Percentiles rank a stretch among this genome's conserved stretches.
These are phyloP conservation scores for Echiichthys vipera DNA, from an alignment of 2,797 vertebrate genomes.

Conservation along the genomic window DNA sequence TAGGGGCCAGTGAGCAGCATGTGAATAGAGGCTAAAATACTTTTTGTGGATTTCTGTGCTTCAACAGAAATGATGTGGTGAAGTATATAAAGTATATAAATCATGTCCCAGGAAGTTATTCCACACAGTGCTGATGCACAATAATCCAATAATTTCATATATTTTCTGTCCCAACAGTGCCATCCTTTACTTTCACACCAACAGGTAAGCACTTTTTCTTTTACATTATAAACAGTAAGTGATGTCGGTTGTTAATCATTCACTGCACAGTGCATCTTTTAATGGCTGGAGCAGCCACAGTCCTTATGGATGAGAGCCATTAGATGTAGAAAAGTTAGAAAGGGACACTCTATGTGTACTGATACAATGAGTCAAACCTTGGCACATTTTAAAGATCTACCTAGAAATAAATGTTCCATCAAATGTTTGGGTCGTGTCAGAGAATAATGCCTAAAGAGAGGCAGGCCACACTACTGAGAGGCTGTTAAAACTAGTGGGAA, in stretches of 20 bases:
- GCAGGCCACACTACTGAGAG: constrained; percentile 36
- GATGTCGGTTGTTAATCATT: background rate
- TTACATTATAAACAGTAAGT: background rate
- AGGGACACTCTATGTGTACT: background rate
- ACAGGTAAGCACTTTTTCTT: constrained; percentile 89
- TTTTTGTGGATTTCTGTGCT: constrained; percentile 18
- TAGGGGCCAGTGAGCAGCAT: constrained; percentile 28
- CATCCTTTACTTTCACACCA: constrained; percentile 99
- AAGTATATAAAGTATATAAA: constrained; percentile 1
- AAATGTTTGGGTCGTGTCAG: constrained; percentile 43
- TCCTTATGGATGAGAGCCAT: constrained; percentile 6
- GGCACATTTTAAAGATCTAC: constrained; percentile 2
- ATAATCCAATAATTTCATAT: constrained; percentile 10
- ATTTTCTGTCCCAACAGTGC: constrained; percentile 89
- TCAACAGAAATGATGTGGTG: background rate
- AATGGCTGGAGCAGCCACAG: background rate
- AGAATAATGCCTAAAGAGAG: constrained; percentile 28
- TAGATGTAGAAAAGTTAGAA: constrained; percentile 10
- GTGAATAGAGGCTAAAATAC: constrained; percentile 40
- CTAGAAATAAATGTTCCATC: constrained; percentile 27
- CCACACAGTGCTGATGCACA: background rate
- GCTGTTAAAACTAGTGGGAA: constrained; percentile 57
- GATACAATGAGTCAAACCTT: constrained; percentile 6
- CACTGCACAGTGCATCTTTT: background rate
- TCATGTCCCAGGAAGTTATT: background rate